phyloP scores from a whole-genome alignment of 2,797 vertebrate genomes.

The Thaleichthys pacificus region DNA sequence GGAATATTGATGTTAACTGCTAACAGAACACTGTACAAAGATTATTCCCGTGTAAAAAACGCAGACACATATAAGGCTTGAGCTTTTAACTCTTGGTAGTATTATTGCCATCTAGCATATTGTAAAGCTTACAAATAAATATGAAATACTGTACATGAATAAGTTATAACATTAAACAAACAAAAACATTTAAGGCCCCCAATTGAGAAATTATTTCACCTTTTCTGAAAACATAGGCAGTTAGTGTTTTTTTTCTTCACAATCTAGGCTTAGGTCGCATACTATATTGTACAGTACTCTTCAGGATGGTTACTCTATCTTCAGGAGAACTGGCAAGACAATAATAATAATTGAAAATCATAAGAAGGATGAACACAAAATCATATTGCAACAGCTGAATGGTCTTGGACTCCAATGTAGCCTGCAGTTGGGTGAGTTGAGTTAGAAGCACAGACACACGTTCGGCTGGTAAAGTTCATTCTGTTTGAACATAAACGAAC shows the following conservation, averaged over 20 bases:
- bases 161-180: slow-evolving; percentile 69
- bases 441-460: slow-evolving; percentile 47
- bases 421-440: background rate
- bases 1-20: slow-evolving; percentile 50
- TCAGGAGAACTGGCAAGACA: slow-evolving; percentile 51
- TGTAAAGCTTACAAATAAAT: slow-evolving; percentile 82
- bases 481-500: slow-evolving; percentile 69
- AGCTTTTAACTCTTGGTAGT: slow-evolving; percentile 79
- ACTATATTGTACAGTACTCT: slow-evolving; percentile 23
- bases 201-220: slow-evolving; percentile 54
- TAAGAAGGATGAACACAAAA: slow-evolving; percentile 43
- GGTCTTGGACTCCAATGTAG: background rate
- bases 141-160: slow-evolving; percentile 81
- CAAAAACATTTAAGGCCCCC: slow-evolving; percentile 68
- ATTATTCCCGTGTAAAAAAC: slow-evolving; percentile 57
- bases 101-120: slow-evolving; percentile 83
- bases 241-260: slow-evolving; percentile 64
- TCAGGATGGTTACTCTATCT: slow-evolving; percentile 46
- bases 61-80: slow-evolving; percentile 80
- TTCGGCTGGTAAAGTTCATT: slow-evolving; percentile 83
- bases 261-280: slow-evolving; percentile 26
- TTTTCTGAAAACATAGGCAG: slow-evolving; percentile 42
- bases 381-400: background rate
- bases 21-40: slow-evolving; percentile 54
- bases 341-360: slow-evolving; percentile 27